Conservation (phyloP, 2,113 vertebrate species). For the Ochotona curzoniae region DNA sequence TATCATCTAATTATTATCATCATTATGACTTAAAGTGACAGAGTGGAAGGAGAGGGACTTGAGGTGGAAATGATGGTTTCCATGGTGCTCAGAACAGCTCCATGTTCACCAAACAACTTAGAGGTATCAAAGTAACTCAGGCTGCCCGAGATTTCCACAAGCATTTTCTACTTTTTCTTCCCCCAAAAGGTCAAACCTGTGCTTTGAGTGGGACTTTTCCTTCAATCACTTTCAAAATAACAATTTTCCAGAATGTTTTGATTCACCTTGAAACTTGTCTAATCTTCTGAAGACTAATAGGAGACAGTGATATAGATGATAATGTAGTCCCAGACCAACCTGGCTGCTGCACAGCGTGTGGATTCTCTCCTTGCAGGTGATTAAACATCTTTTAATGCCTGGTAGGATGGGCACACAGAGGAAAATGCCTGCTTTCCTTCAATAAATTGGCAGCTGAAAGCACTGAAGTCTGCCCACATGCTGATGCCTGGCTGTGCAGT, state of each 20-base stretch:
- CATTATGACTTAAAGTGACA: background rate
- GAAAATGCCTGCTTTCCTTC: background rate
- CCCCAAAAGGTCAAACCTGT: constrained; percentile 67
- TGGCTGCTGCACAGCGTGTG: background rate
- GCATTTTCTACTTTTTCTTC: constrained; percentile 55
- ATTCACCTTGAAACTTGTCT: constrained; percentile 74
- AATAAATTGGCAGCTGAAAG: constrained; percentile 19
- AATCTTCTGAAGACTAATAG: constrained; percentile 41
- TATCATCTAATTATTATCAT: background rate
- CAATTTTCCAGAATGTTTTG: constrained; percentile 72
- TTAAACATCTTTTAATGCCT: constrained; percentile 45
- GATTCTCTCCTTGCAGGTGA: constrained; percentile 60
- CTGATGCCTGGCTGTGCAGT: background rate
- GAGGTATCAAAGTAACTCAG: constrained; percentile 6
- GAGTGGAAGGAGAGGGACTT: background rate
- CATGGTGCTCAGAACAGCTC: background rate
- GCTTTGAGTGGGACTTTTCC: constrained; percentile 67
- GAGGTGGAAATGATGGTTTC: constrained; percentile 15
- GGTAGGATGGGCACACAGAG: constrained; percentile 21
- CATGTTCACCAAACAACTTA: background rate
- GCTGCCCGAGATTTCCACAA: background rate
- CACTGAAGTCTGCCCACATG: no score
- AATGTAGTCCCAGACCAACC: constrained; percentile 51
- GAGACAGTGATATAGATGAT: constrained; percentile 34
- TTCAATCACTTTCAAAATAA: constrained; percentile 79